phyloP scores from a whole-genome alignment of 2,113 vertebrate species.

The Bufo bufo region DNA sequence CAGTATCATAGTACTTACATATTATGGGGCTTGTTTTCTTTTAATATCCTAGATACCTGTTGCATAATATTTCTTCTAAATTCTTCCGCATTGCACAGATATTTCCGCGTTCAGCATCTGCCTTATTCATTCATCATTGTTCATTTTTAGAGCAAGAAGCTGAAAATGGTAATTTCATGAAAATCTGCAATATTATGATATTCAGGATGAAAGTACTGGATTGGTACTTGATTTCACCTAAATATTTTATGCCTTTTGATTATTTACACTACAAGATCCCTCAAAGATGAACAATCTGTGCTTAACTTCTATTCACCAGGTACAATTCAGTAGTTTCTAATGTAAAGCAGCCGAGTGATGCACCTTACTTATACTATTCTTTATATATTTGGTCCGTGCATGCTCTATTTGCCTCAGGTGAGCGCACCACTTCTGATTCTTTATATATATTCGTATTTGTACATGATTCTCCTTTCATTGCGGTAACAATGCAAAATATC shows the following conservation, averaged over 20 bases:
- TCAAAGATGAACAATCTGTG: not conserved
- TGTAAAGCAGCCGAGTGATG: too few species aligned
- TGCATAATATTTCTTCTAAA: not conserved
- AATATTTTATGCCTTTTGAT: not conserved
- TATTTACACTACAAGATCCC: not conserved
- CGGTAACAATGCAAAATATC: too few species aligned
- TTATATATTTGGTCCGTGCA: too few species aligned
- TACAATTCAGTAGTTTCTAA: too few species aligned
- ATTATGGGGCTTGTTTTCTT: conserved; percentile 21
- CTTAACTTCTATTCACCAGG: not conserved
- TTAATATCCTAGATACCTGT: not conserved
- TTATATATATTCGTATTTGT: too few species aligned
- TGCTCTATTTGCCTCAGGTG: too few species aligned
- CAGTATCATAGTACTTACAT: conserved; percentile 13
- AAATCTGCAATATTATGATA: not conserved
- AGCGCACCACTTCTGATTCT: too few species aligned
- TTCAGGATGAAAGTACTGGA: not conserved
- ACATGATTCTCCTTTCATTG: too few species aligned
- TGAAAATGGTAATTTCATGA: not conserved
- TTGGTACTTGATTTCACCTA: not conserved
- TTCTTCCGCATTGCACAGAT: not conserved
- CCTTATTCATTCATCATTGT: not conserved
- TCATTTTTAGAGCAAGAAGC: not conserved
- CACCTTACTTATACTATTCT: too few species aligned
- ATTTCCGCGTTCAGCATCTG: not conserved